phyloP scores from a whole-genome alignment of 2,888 invertebrate species.

The Chymomyza fuscimana region DNA sequence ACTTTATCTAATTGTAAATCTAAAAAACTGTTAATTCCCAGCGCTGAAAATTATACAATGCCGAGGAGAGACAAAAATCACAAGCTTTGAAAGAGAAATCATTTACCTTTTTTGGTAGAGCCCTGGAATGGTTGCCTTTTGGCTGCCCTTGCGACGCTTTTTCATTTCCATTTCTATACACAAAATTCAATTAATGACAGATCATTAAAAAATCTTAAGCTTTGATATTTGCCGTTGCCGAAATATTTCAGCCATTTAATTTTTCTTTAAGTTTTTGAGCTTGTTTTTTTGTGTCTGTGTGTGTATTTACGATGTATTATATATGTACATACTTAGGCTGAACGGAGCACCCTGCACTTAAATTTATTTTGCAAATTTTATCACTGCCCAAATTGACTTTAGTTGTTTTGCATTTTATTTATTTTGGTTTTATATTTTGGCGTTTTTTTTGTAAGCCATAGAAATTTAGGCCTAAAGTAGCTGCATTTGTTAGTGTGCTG shows the following conservation, averaged over 20 bases:
- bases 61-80: slow-evolving; percentile 2
- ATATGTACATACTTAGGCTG: neutral
- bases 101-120: slow-evolving; percentile 25
- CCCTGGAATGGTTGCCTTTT: slow-evolving; percentile 1
- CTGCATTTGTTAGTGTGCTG: neutral
- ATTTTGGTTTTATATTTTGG: neutral
- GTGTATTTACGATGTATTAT: neutral
- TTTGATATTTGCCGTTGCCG: slow-evolving; percentile 71
- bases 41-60: slow-evolving; percentile 15
- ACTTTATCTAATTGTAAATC: slow-evolving; percentile 74
- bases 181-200: slow-evolving; percentile 77
- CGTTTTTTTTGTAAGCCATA: slow-evolving; percentile 18
- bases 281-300: slow-evolving; percentile 11
- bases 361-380: slow-evolving; percentile 45
- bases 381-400: slow-evolving; percentile 48
- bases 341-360: slow-evolving; percentile 22
- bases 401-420: slow-evolving; percentile 26
- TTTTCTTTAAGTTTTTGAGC: slow-evolving; percentile 21
- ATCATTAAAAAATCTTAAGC: slow-evolving; percentile 74
- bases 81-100: slow-evolving; percentile 49
- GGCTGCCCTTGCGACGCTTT: slow-evolving; percentile 55
- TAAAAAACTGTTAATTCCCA: slow-evolving; percentile 36
- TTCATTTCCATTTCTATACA: slow-evolving; percentile 63
- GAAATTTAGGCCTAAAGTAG: slow-evolving; percentile 53
- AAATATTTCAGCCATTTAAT: slow-evolving; percentile 60